Percentiles rank a stretch among this genome's conserved stretches.
phyloP scores from a whole-genome alignment of 2,797 vertebrate genomes.

The Lindbergichthys nudifrons region DNA sequence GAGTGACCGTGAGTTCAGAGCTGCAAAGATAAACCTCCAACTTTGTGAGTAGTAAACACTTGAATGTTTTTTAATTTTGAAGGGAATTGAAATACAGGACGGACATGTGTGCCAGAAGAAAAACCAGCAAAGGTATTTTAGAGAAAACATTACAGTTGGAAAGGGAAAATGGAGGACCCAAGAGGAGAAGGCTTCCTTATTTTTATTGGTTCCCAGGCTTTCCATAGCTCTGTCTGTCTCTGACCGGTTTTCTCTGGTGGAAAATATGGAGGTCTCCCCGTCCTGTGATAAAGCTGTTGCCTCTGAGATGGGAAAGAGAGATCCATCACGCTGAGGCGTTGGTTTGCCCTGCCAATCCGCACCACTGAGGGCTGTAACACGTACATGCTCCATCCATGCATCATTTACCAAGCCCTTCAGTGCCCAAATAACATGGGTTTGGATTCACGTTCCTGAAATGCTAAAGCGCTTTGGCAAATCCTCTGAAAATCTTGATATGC shows the following conservation, averaged over 20 bases:
- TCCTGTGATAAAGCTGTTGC: constrained; percentile 85
- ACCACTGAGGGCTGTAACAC: constrained; percentile 76
- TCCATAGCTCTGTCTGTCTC: constrained; percentile 51
- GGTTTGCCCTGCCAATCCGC: constrained; percentile 73
- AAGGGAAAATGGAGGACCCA: constrained; percentile 66
- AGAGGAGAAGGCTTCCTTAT: constrained; percentile 66
- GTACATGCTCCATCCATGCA: constrained; percentile 74
- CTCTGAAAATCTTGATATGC: constrained; percentile 64
- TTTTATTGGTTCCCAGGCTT: constrained; percentile 77
- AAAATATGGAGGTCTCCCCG: constrained; percentile 74
- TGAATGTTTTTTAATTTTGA: constrained; percentile 43
- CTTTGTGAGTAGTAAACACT: constrained; percentile 55
- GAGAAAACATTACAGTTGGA: constrained; percentile 59
- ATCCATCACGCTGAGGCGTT: constrained; percentile 77
- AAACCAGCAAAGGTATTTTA: constrained; percentile 58
- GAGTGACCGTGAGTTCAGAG: constrained; percentile 38
- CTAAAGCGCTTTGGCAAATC: constrained; percentile 62
- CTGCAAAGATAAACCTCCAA: constrained; percentile 45
- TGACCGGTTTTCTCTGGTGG: constrained; percentile 64
- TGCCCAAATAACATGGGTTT: constrained; percentile 72
- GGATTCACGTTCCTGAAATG: constrained; percentile 54
- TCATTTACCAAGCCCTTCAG: constrained; percentile 76
- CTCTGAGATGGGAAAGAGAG: constrained; percentile 76
- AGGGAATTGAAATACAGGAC: constrained; percentile 43
- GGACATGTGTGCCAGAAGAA: constrained; percentile 37